Base-by-base conservation (phyloP, 2,888 invertebrate genomes). In the Neuroscelio doddi region DNA sequence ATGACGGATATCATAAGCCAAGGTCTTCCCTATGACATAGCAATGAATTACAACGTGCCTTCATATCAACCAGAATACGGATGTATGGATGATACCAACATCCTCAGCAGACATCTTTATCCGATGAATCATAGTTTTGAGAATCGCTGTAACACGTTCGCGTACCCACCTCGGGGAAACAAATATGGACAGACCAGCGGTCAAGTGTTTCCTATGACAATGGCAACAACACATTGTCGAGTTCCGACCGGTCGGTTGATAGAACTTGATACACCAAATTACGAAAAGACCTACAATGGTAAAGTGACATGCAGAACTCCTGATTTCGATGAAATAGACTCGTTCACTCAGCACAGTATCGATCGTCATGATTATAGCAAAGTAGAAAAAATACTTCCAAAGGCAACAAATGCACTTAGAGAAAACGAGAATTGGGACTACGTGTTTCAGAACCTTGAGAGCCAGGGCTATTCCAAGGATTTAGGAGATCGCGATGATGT, bases 371-470 rank as follows among this genome's bases (percentile, higher is more conserved):
- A 76, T 9, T 75, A 75, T 27, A 72, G 68, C n/a, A 73, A 56
- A 21, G 52, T 69, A 0, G 78, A 76, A 1, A 80, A 74, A 39
- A 79, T 75, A n/a, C 34, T 65, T 0, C 7, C 59, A 2, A 55
- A 58, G 1, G 58, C 69, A 8, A 9, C 58, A 9, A 49, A 55
- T 7, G 59, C 67, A 4, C 70, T 49, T 12, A 63, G 69, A 24
- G 65, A 89, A 0, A 90, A 89, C 55, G 93, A 92, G 69, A 89
- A 90, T 47, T 94, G 94, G 94, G 92, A 92, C 77, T 93, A 92
- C 77, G 93, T 94, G 0, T 94, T 91, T 78, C 88, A 90, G 71
- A 91, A 92, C 78, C 85, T 94, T 27, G 92, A 93, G 57, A 91
- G 89, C 71, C 90, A 92, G 73, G 91, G 92, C 0, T 92, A 92